Evolutionary conservation across 2,113 vertebrate genomes (phyloP).

Genomic region (Myodes glareolus): DNA sequence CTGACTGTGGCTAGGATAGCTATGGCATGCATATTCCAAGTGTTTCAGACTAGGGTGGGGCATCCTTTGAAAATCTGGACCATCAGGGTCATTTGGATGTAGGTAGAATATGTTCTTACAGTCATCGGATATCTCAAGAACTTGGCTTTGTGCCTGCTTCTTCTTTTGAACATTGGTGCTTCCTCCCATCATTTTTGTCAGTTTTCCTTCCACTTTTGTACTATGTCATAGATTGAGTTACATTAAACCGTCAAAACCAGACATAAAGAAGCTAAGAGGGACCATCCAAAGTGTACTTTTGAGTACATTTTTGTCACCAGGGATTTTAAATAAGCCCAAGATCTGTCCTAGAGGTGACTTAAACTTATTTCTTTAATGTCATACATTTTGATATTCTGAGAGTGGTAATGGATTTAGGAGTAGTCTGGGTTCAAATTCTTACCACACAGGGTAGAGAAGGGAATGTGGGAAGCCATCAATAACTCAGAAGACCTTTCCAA

Average conservation of each 20-base stretch:
- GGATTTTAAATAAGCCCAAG: background rate
- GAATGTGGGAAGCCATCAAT: background rate
- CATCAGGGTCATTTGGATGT: background rate
- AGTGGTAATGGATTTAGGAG: background rate
- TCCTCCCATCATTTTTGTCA: background rate
- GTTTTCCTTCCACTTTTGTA: background rate
- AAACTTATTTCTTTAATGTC: background rate
- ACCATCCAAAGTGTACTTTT: background rate
- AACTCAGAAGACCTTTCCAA: background rate
- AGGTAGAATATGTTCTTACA: background rate
- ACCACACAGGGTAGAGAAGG: background rate
- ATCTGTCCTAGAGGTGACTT: background rate
- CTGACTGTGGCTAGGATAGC: constrained; percentile 28
- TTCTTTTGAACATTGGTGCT: background rate
- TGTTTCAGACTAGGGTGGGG: constrained; percentile 26
- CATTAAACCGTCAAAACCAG: background rate
- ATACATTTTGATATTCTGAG: background rate
- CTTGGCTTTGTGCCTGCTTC: background rate
- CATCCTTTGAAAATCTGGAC: background rate
- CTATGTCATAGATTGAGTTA: background rate
- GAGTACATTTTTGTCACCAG: background rate
- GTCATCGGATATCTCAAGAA: background rate
- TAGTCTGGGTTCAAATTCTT: background rate
- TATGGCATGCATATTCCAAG: constrained; percentile 39
- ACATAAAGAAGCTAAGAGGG: background rate